Evolutionary conservation across 2,888 invertebrate genomes (phyloP).

Genomic region (Drosophila siamana): DNA sequence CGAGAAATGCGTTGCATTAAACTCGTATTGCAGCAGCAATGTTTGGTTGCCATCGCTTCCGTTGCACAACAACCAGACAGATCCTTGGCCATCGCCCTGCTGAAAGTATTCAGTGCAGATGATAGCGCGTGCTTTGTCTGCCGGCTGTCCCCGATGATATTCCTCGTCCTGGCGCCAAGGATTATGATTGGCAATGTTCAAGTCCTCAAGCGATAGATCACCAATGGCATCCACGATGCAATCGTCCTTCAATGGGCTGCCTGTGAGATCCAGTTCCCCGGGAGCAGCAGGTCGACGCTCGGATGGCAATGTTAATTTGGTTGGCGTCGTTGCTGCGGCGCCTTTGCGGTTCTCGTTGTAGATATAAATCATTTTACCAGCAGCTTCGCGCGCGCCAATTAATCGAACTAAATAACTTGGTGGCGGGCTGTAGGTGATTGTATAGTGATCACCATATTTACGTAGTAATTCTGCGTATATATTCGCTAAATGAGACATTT

Average conservation of each 20-base stretch:
- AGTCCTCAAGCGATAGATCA: slow-evolving; percentile 74
- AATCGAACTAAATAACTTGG: slow-evolving; percentile 75
- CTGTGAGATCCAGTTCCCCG: slow-evolving; percentile 80
- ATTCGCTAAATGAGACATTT: slow-evolving; percentile 81
- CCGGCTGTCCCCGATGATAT: slow-evolving; percentile 74
- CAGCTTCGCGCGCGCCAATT: slow-evolving; percentile 58
- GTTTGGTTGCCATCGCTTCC: slow-evolving; percentile 86
- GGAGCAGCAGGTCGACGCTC: slow-evolving; percentile 28
- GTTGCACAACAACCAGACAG: slow-evolving; percentile 88
- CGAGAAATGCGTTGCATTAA: slow-evolving; percentile 60
- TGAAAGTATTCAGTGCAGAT: slow-evolving; percentile 76
- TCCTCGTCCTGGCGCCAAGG: slow-evolving; percentile 83
- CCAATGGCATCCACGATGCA: slow-evolving; percentile 80
- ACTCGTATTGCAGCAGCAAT: slow-evolving; percentile 78
- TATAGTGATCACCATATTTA: slow-evolving; percentile 69
- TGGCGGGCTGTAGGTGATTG: slow-evolving; percentile 68
- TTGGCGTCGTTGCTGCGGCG: slow-evolving; percentile 35
- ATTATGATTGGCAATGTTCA: slow-evolving; percentile 59
- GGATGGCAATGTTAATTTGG: slow-evolving; percentile 18
- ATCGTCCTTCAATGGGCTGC: slow-evolving; percentile 84
- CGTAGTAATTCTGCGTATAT: slow-evolving; percentile 79
- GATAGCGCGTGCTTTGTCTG: slow-evolving; percentile 75
- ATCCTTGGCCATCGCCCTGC: slow-evolving; percentile 64
- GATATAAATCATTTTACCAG: slow-evolving; percentile 72
- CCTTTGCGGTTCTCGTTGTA: slow-evolving; percentile 65